Evolutionary conservation across 1,140 invertebrate species (phyloP).

Genomic region (Harlomillsia oculata): DNA sequence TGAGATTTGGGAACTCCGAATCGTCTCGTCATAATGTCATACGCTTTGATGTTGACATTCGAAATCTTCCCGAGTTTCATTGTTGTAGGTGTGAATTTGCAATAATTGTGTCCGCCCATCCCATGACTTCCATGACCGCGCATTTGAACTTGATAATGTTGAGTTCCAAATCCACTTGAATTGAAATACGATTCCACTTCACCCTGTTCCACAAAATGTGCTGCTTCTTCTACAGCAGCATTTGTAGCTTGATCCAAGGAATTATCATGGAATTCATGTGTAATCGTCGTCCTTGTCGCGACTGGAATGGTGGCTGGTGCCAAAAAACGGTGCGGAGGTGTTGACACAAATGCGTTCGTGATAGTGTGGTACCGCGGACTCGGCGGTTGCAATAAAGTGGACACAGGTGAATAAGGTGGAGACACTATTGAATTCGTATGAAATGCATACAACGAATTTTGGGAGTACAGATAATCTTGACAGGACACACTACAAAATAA

Average conservation of each 20-base stretch:
- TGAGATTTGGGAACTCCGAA: conserved; percentile 17
- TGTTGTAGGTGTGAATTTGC: conserved; percentile 27
- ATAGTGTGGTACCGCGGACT: not conserved
- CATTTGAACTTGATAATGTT: conserved; percentile 3
- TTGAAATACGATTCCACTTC: not conserved
- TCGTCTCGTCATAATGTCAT: conserved; percentile 24
- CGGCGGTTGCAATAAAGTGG: not conserved
- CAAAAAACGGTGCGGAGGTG: not conserved
- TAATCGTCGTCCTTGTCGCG: not conserved
- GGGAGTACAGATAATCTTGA: conserved; percentile 4
- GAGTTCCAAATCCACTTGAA: not conserved
- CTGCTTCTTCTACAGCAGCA: conserved; percentile 8
- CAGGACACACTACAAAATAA: conserved; percentile 1
- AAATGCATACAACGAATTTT: conserved; percentile 1
- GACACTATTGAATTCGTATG: too few relatives aligned
- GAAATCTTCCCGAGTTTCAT: conserved; percentile 25
- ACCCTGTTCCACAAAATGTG: conserved; percentile 3
- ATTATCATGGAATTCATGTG: conserved; percentile 43
- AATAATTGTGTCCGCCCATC: conserved; percentile 26
- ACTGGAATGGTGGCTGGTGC: not conserved
- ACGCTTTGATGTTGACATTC: conserved; percentile 25
- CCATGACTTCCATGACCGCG: conserved; percentile 5
- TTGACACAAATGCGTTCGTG: not conserved
- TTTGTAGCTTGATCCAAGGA: not conserved
- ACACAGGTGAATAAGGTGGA: not conserved